Base-by-base conservation (phyloP, 2,888 invertebrate genomes). In the Eupithecia tripunctaria region DNA sequence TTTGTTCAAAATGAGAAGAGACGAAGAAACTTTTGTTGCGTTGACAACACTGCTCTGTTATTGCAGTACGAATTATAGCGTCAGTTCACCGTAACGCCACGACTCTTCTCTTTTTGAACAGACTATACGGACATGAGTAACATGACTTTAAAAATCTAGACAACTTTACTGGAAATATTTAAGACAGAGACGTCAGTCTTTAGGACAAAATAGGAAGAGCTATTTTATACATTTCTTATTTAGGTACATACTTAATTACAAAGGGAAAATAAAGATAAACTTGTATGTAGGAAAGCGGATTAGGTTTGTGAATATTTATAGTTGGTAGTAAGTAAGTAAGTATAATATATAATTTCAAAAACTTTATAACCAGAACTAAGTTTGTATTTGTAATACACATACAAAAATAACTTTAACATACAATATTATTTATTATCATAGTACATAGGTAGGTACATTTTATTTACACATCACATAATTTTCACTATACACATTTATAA, bases 111-210 rank as follows among this genome's bases (percentile, higher is more conserved):
- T n/a, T n/a, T n/a, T n/a, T n/a, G n/a, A n/a, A n/a, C n/a, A n/a
- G n/a, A n/a, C n/a, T n/a, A n/a, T n/a, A 10, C 67, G 15, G 8
- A 32, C 47, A 36, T 36, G 36, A 38, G 27, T 63, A 71, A 67
- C 63, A 41, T 59, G 27, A 56, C 7, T 60, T 60, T 60, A 18
- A 60, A 29, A 60, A 29, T 29, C 27, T 29, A 60, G 7, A 27
- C 21, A 27, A 27, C 18, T 60, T 18, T 15, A 41, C 68, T 66
- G 72, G 59, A 72, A 41, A 68, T 38, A 56, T 69, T 41, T 59
- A 77, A 80, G 77, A 77, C 76, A 81, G 81, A 72, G 69, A 79
- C 80, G 79, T 85, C 85, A 85, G 85, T 85, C 85, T 85, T 85
- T 82, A 76, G 78, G 77, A 81, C 75, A 65, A 77, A 76, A 29